Evolutionary conservation across 2,113 vertebrate genomes (phyloP), one percentile per base, ranked within the genome.

Genomic region (Macaca mulatta): DNA sequence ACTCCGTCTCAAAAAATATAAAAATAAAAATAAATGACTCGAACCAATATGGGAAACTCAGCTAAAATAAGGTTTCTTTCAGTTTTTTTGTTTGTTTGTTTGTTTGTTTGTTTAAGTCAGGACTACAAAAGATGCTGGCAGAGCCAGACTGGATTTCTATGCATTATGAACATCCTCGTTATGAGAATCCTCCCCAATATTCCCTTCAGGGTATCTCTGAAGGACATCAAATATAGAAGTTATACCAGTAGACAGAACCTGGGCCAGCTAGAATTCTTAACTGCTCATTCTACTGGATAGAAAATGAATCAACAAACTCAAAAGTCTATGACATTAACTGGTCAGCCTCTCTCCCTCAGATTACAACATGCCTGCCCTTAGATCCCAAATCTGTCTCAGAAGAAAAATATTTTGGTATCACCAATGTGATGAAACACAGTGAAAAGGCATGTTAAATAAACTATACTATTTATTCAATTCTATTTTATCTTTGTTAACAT

Each of bases 141-240:
- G 4, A 69, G 10, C 1, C 55, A 84, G 27, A 38, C 9, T 67
- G 61, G n/a, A 67, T 74, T 59, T 7, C 40, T 59, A 48, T 0
- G 55, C 7, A 8, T 35, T 30, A 17, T 1, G 16, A 32, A 40
- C 8, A 50, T 27, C 6, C 17, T 0, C 1, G 3, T 18, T 50
- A 14, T 1, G 0, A 20, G 30, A 6, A 57, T 10, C 11, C 9
- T 22, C 22, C 18, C 32, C 3, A 55, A 4, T 27, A 40, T 1
- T 32, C 40, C 52, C 30, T 69, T 84, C 45, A 23, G 27, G 25
- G 4, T 52, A 6, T 8, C 35, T 94, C 35, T 88, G 25, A 79
- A 85, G 38, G 11, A 55, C n/a, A 30, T 75, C n/a, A 43, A 38
- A 74, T 22, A 55, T 72, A n/a, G 17, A 80, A n/a, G n/a, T 38